Percentiles rank a stretch among this genome's conserved stretches.
Evolutionary conservation across 2,888 invertebrate genomes (phyloP).

Genomic region (Calliscelio sp.): DNA sequence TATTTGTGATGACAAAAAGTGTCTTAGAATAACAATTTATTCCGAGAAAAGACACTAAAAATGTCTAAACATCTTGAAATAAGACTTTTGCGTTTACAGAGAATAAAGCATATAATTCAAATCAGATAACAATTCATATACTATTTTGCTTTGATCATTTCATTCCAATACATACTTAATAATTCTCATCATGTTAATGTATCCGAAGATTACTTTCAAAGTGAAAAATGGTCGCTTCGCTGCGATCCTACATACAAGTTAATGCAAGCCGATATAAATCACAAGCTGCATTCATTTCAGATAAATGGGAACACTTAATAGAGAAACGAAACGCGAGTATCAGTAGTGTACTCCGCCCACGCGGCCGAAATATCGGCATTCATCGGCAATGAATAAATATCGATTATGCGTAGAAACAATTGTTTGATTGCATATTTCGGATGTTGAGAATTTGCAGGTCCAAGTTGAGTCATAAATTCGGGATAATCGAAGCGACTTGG

Average conservation of each 20-base stretch:
- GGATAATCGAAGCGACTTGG: slow-evolving; percentile 60
- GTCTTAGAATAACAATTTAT: too few relatives aligned
- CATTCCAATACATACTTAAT: too few relatives aligned
- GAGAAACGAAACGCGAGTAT: slow-evolving; percentile 30
- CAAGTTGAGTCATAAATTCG: slow-evolving; percentile 61
- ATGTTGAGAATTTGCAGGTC: slow-evolving; percentile 35
- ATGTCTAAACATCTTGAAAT: too few relatives aligned
- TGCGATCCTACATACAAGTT: neutral
- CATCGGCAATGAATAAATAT: slow-evolving; percentile 33
- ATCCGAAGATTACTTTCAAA: too few relatives aligned
- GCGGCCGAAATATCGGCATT: slow-evolving; percentile 25
- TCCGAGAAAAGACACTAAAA: too few relatives aligned
- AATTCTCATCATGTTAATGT: too few relatives aligned
- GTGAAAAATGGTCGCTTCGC: too few relatives aligned
- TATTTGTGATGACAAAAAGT: too few relatives aligned
- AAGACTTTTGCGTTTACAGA: too few relatives aligned
- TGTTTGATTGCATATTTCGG: slow-evolving; percentile 53
- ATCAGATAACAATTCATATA: too few relatives aligned
- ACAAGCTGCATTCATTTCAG: slow-evolving; percentile 3
- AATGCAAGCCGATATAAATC: slow-evolving; percentile 11
- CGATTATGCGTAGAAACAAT: slow-evolving; percentile 40
- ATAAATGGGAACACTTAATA: slow-evolving; percentile 29
- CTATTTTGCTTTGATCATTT: too few relatives aligned
- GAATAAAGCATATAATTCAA: too few relatives aligned
- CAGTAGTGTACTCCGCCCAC: neutral